These are phyloP conservation scores for western clawed frog (Xenopus tropicalis) DNA, from an alignment of 2,113 vertebrate genomes.

Conservation along the genomic window DNA sequence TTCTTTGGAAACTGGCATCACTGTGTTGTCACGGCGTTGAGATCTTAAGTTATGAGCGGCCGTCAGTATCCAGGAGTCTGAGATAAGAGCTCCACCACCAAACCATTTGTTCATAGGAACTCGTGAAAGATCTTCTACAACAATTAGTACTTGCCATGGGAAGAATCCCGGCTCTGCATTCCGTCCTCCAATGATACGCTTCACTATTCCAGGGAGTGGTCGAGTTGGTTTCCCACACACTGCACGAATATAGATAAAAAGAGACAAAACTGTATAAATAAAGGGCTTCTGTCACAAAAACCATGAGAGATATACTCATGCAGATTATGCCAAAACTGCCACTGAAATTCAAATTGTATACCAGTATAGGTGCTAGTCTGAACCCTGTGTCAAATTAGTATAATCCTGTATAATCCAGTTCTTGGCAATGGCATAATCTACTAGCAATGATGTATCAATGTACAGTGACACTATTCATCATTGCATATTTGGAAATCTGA, in stretches of 20 bases:
- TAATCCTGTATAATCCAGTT: not conserved
- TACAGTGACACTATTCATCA: constrained; percentile 50
- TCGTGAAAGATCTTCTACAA: constrained; percentile 84
- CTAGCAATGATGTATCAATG: constrained; percentile 54
- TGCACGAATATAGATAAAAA: constrained; percentile 51
- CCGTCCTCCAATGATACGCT: constrained; percentile 86
- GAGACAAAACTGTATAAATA: not conserved
- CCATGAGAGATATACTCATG: not conserved
- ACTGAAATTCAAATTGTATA: not conserved
- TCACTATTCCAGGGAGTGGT: constrained; percentile 72
- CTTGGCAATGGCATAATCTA: constrained; percentile 58
- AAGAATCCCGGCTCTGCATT: constrained; percentile 79
- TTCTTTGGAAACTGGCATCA: constrained; percentile 79
- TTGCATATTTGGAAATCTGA: constrained; percentile 48
- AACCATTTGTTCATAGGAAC: constrained; percentile 89
- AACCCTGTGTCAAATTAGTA: no score
- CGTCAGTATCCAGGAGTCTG: constrained; percentile 85
- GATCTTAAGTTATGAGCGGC: constrained; percentile 89
- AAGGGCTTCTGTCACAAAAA: not conserved
- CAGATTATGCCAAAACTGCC: constrained; percentile 52
- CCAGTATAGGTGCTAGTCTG: no score
- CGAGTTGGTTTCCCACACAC: constrained; percentile 74
- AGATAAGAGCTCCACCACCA: constrained; percentile 89
- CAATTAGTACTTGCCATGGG: constrained; percentile 92
- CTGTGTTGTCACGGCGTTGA: constrained; percentile 76